A percentile compares a stretch with the other conserved stretches of the same genome.
Evolutionary conservation across 2,888 invertebrate genomes (phyloP).

Genomic region (Hetaerina titia): DNA sequence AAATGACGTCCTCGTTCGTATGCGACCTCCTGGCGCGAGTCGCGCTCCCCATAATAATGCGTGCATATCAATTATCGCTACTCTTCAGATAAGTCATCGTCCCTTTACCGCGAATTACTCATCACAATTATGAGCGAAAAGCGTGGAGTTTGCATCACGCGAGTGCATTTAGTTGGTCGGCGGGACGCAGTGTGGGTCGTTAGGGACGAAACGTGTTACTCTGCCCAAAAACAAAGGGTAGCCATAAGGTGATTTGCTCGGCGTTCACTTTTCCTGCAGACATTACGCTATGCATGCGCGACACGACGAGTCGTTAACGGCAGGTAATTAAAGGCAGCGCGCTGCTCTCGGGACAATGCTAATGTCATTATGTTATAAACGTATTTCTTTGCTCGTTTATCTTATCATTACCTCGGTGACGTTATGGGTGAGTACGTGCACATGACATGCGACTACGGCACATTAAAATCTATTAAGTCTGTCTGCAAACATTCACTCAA

Average conservation of each 20-base stretch:
- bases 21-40: neutral
- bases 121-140: slow-evolving; percentile 52
- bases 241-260: slow-evolving; percentile 33
- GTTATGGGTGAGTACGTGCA: neutral
- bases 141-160: slow-evolving; percentile 37
- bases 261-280: slow-evolving; percentile 48
- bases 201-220: neutral
- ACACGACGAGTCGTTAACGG: slow-evolving; percentile 25
- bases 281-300: slow-evolving; percentile 34
- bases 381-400: slow-evolving; percentile 16
- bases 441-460: neutral
- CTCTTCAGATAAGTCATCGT: slow-evolving; percentile 40
- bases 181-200: neutral
- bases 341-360: neutral
- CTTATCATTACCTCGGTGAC: neutral
- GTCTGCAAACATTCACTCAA: neutral
- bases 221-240: slow-evolving; percentile 36
- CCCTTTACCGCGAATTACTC: slow-evolving; percentile 53
- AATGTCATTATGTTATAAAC: slow-evolving; percentile 39
- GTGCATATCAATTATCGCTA: slow-evolving; percentile 34
- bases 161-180: slow-evolving; percentile 36
- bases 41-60: neutral
- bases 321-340: slow-evolving; percentile 25
- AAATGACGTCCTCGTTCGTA: neutral
- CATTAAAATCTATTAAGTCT: neutral